Evolutionary conservation across 2,797 vertebrate genomes (phyloP), one percentile per base, ranked within the genome.

Genomic region (Euphonia xanthogaster): DNA sequence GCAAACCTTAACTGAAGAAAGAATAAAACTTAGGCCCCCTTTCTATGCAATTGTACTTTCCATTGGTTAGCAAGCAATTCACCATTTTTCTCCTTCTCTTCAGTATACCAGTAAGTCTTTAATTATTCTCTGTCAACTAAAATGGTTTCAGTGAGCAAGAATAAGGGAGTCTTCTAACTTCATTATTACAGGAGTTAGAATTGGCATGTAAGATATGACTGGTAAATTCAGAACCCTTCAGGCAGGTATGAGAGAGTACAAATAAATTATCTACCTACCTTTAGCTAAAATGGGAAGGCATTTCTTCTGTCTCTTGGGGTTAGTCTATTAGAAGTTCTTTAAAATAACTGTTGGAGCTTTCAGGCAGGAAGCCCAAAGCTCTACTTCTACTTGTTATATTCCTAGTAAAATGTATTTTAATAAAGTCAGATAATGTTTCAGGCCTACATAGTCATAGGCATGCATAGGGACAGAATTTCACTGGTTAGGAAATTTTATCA

Each of bases 211-310:
- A 31, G 35, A 77, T 7, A 60, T 25, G 18, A 68, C 8, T 51
- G 62, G 50, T 45, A 89, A 85, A 94, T 85, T 79, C 48, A 70
- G 33, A 88, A 71, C 53, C 76, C 48, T 93, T 88, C 30, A 74
- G 65, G 48, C 45, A 86, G 9, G 45, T 60, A 12, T 48, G 92
- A 89, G 55, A 75, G 76, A 39, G 47, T 55, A 58, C 25, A 76
- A 86, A 21, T 67, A 51, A 94, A 95, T 89, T 82, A 90, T 53
- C 60, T 82, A 51, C 55, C 87, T 71, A 91, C 25, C 25, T 88
- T 82, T 73, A 80, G 48, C 60, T 67, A 83, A 90, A 91, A 90
- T 10, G 4, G 37, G 31, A 96, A 79, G 33, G 28, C 44, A 71
- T 90, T 91, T 79, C n/a, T 79, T 81, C 51, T 65, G 6, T 73